Base-by-base conservation (phyloP, 2,113 vertebrate genomes). In the Lipophrys pholis region DNA sequence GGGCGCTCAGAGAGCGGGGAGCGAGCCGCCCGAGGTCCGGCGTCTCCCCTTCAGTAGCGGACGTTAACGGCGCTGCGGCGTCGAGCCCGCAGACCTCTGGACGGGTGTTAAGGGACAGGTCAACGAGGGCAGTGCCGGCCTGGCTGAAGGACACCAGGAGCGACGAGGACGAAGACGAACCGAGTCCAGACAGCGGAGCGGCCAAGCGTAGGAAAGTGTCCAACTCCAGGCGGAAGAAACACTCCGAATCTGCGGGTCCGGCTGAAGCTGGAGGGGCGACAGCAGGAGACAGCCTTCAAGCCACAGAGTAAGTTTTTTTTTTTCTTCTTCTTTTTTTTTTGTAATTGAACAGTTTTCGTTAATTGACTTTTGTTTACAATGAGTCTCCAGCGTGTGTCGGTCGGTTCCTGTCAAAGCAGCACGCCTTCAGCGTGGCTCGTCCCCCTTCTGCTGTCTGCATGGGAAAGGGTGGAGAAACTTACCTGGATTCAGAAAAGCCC, bases 31-130 rank as follows among this genome's bases (percentile, higher is more conserved):
- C 81, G 46, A 86, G 89, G 71, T 80, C 90, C 72, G 92, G 84
- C 55, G 87, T 79, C 63, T 53, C 85, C 9, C 63, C 83, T 48
- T 51, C 90, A 12, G 21, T 17, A 3, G 38, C 67, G 12, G 89
- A 88, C 54, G 73, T 86, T 0, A 92, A 92, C 68, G 93, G 92
- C 10, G 85, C 82, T 9, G 56, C 80, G n/a, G 56, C 80, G n/a
- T 39, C 76, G 16, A 90, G 64, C 60, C 69, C 77, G 0, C 77
- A 81, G 69, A 85, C 84, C 64, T 92, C 92, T 0, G 92, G 93
- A 6, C 85, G 94, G 56, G 94, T 95, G 16, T 59, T 95, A 11
- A 86, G 94, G 16, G 93, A 94, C 84, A 81, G 94, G 43, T 92
- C 94, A 1, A 91, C 87, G 1, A 77, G 93, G 66, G 68, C 92